Conservation (phyloP, 2,113 vertebrate species). For the Hippoglossus stenolepis region DNA sequence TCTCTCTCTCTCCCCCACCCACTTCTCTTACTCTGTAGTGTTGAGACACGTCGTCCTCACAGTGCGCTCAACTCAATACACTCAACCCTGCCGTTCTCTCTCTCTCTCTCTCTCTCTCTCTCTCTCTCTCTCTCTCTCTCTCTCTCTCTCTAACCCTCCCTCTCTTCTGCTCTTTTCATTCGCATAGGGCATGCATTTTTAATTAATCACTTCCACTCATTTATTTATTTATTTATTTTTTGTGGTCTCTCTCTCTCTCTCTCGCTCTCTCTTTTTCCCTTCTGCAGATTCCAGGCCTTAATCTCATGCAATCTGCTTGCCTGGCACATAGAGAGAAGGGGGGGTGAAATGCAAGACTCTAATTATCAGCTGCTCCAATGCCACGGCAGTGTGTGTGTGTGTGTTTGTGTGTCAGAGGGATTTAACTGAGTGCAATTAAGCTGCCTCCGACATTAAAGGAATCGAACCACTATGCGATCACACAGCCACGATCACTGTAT, state of each 20-base stretch:
- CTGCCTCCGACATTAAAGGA: slow-evolving; percentile 67
- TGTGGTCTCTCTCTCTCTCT: not conserved
- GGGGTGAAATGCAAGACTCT: slow-evolving; percentile 73
- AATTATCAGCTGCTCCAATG: slow-evolving; percentile 74
- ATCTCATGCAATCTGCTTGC: slow-evolving; percentile 79
- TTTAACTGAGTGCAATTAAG: slow-evolving; percentile 78
- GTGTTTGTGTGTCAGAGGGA: slow-evolving; percentile 44
- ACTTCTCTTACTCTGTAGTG: slow-evolving; percentile 68
- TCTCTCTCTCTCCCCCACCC: slow-evolving; percentile 70
- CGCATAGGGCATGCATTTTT: slow-evolving; percentile 62
- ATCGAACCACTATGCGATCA: slow-evolving; percentile 61
- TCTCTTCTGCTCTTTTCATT: slow-evolving; percentile 50
- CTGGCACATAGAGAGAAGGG: slow-evolving; percentile 57
- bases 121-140: too few species aligned
- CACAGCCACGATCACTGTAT: slow-evolving; percentile 63
- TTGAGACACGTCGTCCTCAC: slow-evolving; percentile 73
- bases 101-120: slow-evolving; percentile 20
- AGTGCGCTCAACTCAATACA: slow-evolving; percentile 42
- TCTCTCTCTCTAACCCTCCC: slow-evolving; percentile 25
- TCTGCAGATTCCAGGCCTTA: slow-evolving; percentile 64
- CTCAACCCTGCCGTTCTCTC: slow-evolving; percentile 28
- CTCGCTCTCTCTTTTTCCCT: slow-evolving; percentile 11
- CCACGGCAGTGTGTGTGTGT: slow-evolving; percentile 28
- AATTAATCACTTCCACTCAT: slow-evolving; percentile 71
- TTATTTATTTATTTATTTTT: slow-evolving; percentile 62